Percentiles rank a stretch among this genome's conserved stretches.
These are phyloP conservation scores for Erpornis zantholeuca DNA, from an alignment of 2,113 vertebrate genomes.

Conservation along the genomic window DNA sequence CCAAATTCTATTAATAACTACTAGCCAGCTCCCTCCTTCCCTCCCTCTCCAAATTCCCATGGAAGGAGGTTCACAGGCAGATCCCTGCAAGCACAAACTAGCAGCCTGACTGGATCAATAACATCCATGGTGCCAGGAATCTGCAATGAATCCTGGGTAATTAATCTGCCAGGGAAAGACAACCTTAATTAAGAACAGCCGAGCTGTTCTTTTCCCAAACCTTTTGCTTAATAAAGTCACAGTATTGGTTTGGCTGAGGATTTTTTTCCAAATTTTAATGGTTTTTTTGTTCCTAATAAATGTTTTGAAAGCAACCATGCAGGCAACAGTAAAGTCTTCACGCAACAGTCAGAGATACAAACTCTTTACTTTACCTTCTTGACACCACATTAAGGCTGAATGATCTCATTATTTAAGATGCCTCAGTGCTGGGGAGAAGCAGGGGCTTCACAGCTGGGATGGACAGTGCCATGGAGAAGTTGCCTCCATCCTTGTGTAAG, in stretches of 20 bases:
- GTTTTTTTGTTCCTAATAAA: background rate
- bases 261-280: background rate
- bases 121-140: slow-evolving; percentile 43
- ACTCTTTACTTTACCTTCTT: background rate
- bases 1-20: slow-evolving; percentile 43
- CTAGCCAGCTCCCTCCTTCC: background rate
- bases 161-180: slow-evolving; percentile 36
- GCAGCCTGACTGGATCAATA: slow-evolving; percentile 63
- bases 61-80: slow-evolving; percentile 25
- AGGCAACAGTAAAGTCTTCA: background rate
- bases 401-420: background rate
- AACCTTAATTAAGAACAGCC: slow-evolving; percentile 41
- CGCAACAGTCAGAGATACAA: background rate
- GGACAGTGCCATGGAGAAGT: background rate
- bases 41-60: background rate
- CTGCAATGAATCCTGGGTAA: slow-evolving; percentile 42
- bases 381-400: background rate
- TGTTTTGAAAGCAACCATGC: background rate
- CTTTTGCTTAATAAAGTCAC: slow-evolving; percentile 22
- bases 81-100: slow-evolving; percentile 21
- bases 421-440: background rate
- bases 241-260: background rate
- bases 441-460: background rate
- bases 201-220: slow-evolving; percentile 6
- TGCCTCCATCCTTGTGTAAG: background rate